Conservation (phyloP, 2,888 invertebrate species). For the Pollenia angustigena region DNA sequence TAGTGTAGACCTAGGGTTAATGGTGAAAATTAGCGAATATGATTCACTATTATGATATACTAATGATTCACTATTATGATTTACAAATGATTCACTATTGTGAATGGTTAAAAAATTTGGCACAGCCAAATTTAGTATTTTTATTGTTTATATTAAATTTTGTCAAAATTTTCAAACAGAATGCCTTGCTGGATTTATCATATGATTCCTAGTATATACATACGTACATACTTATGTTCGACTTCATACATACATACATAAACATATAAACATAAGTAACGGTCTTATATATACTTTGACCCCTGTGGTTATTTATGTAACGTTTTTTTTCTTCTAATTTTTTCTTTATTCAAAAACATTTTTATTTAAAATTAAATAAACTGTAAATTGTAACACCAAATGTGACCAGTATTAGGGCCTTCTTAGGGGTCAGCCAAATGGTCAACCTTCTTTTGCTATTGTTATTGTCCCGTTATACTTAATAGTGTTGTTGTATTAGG, state of each 20-base stretch:
- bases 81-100: too few relatives aligned
- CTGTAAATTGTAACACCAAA: conserved; percentile 67
- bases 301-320: conserved; percentile 65
- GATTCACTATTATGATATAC: too few relatives aligned
- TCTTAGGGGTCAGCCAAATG: conserved; percentile 76
- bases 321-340: conserved; percentile 48
- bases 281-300: conserved; percentile 16
- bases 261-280: neutral
- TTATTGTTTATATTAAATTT: too few relatives aligned
- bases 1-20: too few relatives aligned
- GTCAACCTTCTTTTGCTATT: conserved; percentile 69
- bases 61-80: too few relatives aligned
- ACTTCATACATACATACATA: neutral
- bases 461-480: neutral
- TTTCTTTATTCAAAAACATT: conserved; percentile 18
- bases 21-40: too few relatives aligned
- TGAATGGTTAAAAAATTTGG: too few relatives aligned
- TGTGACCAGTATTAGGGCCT: conserved; percentile 67
- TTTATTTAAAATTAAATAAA: conserved; percentile 38
- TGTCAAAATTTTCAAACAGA: too few relatives aligned
- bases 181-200: too few relatives aligned
- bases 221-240: neutral
- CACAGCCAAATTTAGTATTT: too few relatives aligned
- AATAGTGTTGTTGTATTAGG: conserved; percentile 27
- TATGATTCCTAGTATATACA: too few relatives aligned